Evolutionary conservation across 2,797 vertebrate species (phyloP).

Genomic region (Otolemur crassicaudatus): DNA sequence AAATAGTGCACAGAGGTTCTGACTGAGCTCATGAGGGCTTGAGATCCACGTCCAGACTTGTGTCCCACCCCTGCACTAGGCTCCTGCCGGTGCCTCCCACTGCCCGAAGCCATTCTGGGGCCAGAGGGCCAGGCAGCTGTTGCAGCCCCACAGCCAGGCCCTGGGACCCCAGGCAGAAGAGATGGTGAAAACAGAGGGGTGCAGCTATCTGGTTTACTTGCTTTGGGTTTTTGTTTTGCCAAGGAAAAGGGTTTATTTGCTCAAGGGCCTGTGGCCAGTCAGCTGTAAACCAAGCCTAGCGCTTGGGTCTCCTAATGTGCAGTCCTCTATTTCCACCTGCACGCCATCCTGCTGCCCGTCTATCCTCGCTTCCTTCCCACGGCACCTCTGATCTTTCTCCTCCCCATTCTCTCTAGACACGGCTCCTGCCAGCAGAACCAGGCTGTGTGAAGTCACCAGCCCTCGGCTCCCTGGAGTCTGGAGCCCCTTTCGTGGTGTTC

Average conservation of each 20-base stretch:
- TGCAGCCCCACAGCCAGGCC: not conserved
- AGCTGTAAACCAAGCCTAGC: not conserved
- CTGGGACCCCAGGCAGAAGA: accelerated
- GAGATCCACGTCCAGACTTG: not conserved
- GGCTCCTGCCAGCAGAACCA: not conserved
- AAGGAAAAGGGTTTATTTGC: not conserved
- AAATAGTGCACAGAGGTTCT: not conserved
- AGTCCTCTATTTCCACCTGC: not conserved
- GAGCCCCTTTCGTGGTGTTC: conserved; percentile 77
- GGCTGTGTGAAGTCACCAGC: not conserved
- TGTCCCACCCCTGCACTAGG: not conserved
- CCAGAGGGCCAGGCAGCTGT: not conserved
- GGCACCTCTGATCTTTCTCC: not conserved
- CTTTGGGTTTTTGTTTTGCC: not conserved
- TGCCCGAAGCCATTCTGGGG: not conserved
- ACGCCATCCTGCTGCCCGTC: too few relatives aligned
- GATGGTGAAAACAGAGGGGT: not conserved
- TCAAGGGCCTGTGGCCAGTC: not conserved
- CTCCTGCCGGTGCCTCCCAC: not conserved
- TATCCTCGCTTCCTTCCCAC: accelerated
- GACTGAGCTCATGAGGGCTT: not conserved
- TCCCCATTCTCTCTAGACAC: not conserved
- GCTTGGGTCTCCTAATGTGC: not conserved
- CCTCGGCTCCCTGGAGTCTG: conserved; percentile 80
- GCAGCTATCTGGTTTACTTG: not conserved